Conservation (phyloP, 2,888 invertebrate species). For the Tipula unca region DNA sequence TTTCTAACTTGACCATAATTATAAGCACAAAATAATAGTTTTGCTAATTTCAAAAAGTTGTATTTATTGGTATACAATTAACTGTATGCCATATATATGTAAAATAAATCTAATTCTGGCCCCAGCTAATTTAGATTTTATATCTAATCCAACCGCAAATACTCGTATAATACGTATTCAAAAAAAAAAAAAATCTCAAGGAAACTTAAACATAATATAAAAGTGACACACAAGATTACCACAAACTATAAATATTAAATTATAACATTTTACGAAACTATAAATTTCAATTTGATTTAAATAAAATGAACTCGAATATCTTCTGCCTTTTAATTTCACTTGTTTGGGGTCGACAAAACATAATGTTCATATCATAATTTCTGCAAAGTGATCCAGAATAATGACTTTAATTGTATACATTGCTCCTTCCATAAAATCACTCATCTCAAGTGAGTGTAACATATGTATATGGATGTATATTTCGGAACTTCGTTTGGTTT, state of each 20-base stretch:
- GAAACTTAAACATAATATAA: no score
- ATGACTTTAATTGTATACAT: neutral
- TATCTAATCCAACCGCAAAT: no score
- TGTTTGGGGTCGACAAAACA: neutral
- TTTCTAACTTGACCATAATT: no score
- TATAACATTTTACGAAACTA: neutral
- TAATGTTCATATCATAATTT: neutral
- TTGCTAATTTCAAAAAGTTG: no score
- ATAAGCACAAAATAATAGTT: no score
- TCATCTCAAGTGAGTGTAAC: neutral
- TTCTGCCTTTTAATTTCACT: neutral
- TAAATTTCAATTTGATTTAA: neutral
- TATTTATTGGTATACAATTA: no score
- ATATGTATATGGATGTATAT: neutral
- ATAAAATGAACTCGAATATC: neutral
- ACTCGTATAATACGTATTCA: no score
- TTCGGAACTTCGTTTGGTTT: neutral
- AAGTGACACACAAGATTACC: neutral
- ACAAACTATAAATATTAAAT: neutral
- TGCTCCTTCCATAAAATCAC: neutral
- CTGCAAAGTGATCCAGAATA: neutral
- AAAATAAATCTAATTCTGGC: neutral
- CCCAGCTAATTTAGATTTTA: no score
- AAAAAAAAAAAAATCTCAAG: no score
- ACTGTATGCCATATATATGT: no score